Evolutionary conservation across 1,140 invertebrate species (phyloP).

Genomic region (Drosophila oshimai): DNA sequence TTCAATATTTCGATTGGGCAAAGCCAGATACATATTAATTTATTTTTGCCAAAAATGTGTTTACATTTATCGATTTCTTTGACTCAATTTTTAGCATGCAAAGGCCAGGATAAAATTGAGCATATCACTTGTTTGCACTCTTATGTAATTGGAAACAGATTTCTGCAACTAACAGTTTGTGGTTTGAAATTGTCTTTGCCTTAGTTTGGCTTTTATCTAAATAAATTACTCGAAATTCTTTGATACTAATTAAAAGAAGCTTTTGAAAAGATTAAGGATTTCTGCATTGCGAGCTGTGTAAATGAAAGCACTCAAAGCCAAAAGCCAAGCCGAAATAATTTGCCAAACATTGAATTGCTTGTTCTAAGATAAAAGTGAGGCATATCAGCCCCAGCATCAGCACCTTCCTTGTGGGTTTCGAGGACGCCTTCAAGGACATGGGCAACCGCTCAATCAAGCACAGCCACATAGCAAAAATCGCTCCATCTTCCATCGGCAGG

Average conservation of each 20-base stretch:
- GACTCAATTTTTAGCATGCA: slow-evolving; percentile 15
- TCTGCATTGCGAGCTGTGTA: slow-evolving; percentile 8
- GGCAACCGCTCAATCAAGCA: slow-evolving; percentile 47
- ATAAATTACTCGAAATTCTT: slow-evolving; percentile 37
- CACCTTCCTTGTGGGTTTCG: neutral
- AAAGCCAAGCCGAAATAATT: slow-evolving; percentile 21
- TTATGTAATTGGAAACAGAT: slow-evolving; percentile 27
- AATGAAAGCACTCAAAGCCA: slow-evolving; percentile 26
- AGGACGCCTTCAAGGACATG: slow-evolving; percentile 10
- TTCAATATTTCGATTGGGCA: slow-evolving; percentile 26
- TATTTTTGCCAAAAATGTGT: slow-evolving; percentile 18
- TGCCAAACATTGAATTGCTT: slow-evolving; percentile 23
- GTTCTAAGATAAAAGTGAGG: slow-evolving; percentile 3
- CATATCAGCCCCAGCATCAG: neutral
- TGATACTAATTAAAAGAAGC: slow-evolving; percentile 45
- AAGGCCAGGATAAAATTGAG: neutral
- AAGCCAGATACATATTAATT: slow-evolving; percentile 12
- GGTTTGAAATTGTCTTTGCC: slow-evolving; percentile 29
- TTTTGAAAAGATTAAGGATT: slow-evolving; percentile 31
- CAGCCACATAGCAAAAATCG: slow-evolving; percentile 32
- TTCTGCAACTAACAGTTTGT: slow-evolving; percentile 14
- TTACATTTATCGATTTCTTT: slow-evolving; percentile 12
- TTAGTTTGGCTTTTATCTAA: slow-evolving; percentile 24
- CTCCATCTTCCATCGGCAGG: slow-evolving; percentile 29
- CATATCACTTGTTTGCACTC: slow-evolving; percentile 6